phyloP scores from a whole-genome alignment of 2,888 invertebrate genomes.

The Ophion obscuratus region DNA sequence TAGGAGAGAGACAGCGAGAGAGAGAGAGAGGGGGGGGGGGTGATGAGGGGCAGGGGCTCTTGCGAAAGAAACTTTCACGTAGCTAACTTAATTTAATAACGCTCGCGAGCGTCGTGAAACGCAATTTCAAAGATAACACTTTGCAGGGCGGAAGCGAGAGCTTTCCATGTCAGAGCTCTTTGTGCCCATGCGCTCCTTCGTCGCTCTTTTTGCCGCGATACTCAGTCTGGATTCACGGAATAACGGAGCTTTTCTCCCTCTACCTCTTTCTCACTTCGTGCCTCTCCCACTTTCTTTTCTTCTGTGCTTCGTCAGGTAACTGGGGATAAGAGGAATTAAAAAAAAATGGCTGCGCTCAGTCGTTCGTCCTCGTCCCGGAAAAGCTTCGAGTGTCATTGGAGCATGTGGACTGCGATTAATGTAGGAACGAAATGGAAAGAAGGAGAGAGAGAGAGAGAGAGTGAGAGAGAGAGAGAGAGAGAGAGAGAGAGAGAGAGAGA shows the following conservation, averaged over 20 bases:
- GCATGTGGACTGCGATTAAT: neutral
- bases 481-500: neutral
- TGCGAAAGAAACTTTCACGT: slow-evolving; percentile 74
- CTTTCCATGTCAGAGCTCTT: slow-evolving; percentile 58
- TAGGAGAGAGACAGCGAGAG: slow-evolving; percentile 28
- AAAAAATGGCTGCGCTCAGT: slow-evolving; percentile 18
- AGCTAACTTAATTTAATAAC: slow-evolving; percentile 81
- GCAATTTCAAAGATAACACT: slow-evolving; percentile 81
- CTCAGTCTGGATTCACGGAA: slow-evolving; percentile 52
- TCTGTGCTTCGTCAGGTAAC: neutral
- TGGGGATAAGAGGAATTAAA: slow-evolving; percentile 49
- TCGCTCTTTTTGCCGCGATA: slow-evolving; percentile 53
- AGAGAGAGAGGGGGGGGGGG: neutral
- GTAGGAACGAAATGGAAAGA: neutral
- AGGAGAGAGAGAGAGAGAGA: neutral
- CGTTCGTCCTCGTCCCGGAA: slow-evolving; percentile 42
- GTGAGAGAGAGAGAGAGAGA: too few species aligned
- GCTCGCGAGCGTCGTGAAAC: slow-evolving; percentile 72
- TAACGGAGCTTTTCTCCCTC: slow-evolving; percentile 34
- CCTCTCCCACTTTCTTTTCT: neutral
- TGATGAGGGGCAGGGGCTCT: slow-evolving; percentile 18
- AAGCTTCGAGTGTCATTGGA: slow-evolving; percentile 28
- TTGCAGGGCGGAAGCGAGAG: slow-evolving; percentile 70
- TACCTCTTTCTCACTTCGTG: slow-evolving; percentile 39
- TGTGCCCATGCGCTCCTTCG: slow-evolving; percentile 35